phyloP scores from a whole-genome alignment of 2,113 vertebrate genomes.

The Tachysurus vachellii region DNA sequence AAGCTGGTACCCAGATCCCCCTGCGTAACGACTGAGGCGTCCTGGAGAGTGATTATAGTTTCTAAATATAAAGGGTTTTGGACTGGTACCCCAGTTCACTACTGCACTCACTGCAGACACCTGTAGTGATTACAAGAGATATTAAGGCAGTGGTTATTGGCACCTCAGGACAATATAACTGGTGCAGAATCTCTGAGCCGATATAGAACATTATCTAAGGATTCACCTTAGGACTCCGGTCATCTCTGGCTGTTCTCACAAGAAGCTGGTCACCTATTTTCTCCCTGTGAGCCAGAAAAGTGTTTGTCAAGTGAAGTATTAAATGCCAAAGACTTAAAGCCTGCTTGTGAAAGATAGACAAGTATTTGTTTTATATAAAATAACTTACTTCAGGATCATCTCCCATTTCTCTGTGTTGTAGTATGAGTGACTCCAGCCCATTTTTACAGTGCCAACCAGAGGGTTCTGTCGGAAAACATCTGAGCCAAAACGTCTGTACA shows the following conservation, averaged over 20 bases:
- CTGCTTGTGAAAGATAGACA: background rate
- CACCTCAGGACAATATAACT: background rate
- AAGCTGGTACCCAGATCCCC: constrained; percentile 66
- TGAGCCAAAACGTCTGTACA: constrained; percentile 72
- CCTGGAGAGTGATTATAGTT: constrained; percentile 75
- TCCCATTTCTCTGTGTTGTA: constrained; percentile 76
- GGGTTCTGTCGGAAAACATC: constrained; percentile 75
- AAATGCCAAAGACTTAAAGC: background rate
- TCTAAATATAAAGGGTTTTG: constrained; percentile 74
- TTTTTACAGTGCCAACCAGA: constrained; percentile 72
- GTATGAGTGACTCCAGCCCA: constrained; percentile 77
- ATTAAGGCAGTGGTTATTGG: background rate
- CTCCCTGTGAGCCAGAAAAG: constrained; percentile 58
- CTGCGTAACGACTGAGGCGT: constrained; percentile 69
- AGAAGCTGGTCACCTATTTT: constrained; percentile 67
- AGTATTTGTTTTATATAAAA: background rate
- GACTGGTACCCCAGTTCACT: constrained; percentile 74
- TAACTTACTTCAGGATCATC: constrained; percentile 62
- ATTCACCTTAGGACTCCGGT: constrained; percentile 67
- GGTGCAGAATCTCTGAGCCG: background rate
- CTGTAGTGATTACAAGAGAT: constrained; percentile 48
- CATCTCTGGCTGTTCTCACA: constrained; percentile 69
- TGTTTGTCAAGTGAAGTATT: background rate
- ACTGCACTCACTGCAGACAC: constrained; percentile 76
- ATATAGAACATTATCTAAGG: constrained; percentile 15